These are phyloP conservation scores for Operophtera brumata DNA, from an alignment of 2,888 invertebrate species.

Conservation along the genomic window DNA sequence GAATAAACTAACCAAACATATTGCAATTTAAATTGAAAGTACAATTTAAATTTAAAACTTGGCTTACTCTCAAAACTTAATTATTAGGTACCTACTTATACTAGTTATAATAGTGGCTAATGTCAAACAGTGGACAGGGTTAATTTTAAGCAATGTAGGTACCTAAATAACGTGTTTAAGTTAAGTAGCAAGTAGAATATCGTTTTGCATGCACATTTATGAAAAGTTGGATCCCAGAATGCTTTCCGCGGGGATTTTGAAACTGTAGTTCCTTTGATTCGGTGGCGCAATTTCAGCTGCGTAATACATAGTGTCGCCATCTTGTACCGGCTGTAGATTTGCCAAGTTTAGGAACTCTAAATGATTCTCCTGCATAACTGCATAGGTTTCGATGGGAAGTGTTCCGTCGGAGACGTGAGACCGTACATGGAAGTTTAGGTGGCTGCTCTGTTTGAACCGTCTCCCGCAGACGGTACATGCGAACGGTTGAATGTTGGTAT, in stretches of 20 bases:
- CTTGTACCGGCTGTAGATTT: conserved; percentile 62
- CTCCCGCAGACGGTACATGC: conserved; percentile 65
- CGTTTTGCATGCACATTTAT: background rate
- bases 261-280: conserved; percentile 10
- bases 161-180: no score
- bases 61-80: no score
- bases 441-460: conserved; percentile 74
- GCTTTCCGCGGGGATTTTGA: conserved; percentile 13
- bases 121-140: no score
- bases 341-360: conserved; percentile 61
- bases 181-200: no score
- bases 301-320: conserved; percentile 68
- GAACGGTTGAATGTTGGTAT: conserved; percentile 75
- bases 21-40: no score
- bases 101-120: no score
- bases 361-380: conserved; percentile 43
- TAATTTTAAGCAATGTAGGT: no score
- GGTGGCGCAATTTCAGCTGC: conserved; percentile 57
- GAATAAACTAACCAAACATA: no score
- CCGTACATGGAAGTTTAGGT: conserved; percentile 73
- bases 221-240: conserved; percentile 3
- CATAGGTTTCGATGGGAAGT: conserved; percentile 50
- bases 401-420: conserved; percentile 59
- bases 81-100: no score
- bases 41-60: no score